Conservation (phyloP, 1,140 invertebrate species). For the Eulimnadia texana region DNA sequence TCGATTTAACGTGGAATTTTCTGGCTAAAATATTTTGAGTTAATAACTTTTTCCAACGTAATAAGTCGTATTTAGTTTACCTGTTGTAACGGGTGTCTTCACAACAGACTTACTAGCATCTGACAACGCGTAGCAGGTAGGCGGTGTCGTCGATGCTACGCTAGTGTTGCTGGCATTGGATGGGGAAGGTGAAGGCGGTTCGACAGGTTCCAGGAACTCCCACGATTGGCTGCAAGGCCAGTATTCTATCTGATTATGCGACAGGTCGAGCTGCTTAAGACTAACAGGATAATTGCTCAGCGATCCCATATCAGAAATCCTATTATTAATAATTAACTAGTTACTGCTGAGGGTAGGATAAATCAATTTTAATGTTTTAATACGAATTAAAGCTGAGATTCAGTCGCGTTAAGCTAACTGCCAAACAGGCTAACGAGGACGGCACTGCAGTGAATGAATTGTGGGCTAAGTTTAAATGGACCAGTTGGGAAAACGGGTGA, state of each 20-base stretch:
- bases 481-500: slow-evolving; percentile 37
- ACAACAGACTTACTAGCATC: slow-evolving; percentile 22
- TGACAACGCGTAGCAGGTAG: slow-evolving; percentile 42
- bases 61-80: background rate
- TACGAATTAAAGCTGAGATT: slow-evolving; percentile 76
- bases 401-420: slow-evolving; percentile 65
- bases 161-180: background rate
- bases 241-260: slow-evolving; percentile 76
- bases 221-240: slow-evolving; percentile 66
- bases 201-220: slow-evolving; percentile 34
- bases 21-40: slow-evolving; percentile 15
- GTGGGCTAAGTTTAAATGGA: slow-evolving; percentile 71
- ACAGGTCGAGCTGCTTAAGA: slow-evolving; percentile 80
- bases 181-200: slow-evolving; percentile 25
- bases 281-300: slow-evolving; percentile 76
- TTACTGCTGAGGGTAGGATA: too few species aligned
- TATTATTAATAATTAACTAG: background rate
- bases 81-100: slow-evolving; percentile 9
- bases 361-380: background rate
- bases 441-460: slow-evolving; percentile 81
- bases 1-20: slow-evolving; percentile 18
- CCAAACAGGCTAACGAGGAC: slow-evolving; percentile 70
- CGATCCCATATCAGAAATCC: slow-evolving; percentile 52
- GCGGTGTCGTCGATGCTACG: background rate
- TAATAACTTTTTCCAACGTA: too few species aligned